Evolutionary conservation across 2,797 vertebrate species (phyloP).

Genomic region (Toxotes lorentzi): DNA sequence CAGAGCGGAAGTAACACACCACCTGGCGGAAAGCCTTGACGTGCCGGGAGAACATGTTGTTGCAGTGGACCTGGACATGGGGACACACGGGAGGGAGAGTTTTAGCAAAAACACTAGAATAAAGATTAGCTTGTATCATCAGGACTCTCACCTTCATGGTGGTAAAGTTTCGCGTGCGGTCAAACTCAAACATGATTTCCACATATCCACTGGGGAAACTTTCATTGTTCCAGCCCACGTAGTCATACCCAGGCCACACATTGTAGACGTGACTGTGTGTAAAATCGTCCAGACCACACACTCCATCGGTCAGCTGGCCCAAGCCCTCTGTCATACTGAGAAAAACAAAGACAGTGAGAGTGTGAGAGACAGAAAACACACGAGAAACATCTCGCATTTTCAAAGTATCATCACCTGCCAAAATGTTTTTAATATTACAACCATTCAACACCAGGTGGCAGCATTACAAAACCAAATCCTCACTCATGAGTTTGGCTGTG

Average conservation of each 20-base stretch:
- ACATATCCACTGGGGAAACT: constrained; percentile 90
- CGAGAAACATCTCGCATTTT: neutral
- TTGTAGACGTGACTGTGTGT: constrained; percentile 93
- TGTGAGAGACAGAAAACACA: neutral
- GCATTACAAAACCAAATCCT: constrained; percentile 48
- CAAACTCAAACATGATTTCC: constrained; percentile 98
- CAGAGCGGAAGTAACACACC: constrained; percentile 93
- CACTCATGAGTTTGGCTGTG: constrained; percentile 44
- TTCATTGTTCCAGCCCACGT: constrained; percentile 95
- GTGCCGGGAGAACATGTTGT: constrained; percentile 94
- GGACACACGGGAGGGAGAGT: neutral
- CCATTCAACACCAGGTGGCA: constrained; percentile 76
- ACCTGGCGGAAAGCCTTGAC: constrained; percentile 95
- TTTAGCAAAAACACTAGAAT: neutral
- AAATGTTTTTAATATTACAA: neutral
- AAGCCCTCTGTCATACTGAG: constrained; percentile 96
- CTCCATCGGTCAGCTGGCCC: constrained; percentile 96
- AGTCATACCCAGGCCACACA: constrained; percentile 96
- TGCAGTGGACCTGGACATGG: constrained; percentile 92
- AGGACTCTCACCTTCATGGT: constrained; percentile 92
- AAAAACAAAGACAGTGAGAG: constrained; percentile 7
- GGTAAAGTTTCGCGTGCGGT: constrained; percentile 95
- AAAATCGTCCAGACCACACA: constrained; percentile 95
- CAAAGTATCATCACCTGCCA: neutral
- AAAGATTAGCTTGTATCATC: neutral